phyloP scores from a whole-genome alignment of 2,113 vertebrate species.

The Macheiramphus alcinus region DNA sequence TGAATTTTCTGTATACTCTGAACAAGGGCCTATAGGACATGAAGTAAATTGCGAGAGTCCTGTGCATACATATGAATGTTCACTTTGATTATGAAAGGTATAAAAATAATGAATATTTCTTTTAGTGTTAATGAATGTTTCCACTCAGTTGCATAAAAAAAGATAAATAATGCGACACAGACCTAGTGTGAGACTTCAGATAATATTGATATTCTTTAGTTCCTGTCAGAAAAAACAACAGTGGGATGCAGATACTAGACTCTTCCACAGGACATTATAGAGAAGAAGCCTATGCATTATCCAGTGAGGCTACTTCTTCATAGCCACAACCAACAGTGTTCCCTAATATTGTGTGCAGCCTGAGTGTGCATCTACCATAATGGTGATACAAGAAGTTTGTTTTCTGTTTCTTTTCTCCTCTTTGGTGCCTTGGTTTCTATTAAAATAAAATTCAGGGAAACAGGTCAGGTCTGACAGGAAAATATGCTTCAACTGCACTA shows the following conservation, averaged over 20 bases:
- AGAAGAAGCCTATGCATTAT: not conserved
- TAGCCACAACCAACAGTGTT: not conserved
- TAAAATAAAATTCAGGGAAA: not conserved
- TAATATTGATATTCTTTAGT: not conserved
- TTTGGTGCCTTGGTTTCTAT: not conserved
- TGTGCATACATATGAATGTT: not conserved
- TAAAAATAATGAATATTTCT: not conserved
- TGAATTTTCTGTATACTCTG: not conserved
- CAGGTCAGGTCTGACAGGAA: not conserved
- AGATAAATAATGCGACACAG: not conserved
- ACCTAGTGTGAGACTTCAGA: not conserved
- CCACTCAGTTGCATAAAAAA: not conserved
- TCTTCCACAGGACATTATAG: not conserved
- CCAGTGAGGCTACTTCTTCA: not conserved
- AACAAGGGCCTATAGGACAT: not conserved
- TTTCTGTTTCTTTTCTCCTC: not conserved
- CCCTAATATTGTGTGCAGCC: not conserved
- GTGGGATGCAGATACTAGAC: not conserved
- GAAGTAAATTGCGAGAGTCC: not conserved
- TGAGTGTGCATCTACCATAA: not conserved
- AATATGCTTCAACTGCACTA: not conserved
- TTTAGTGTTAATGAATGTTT: not conserved
- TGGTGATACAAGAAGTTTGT: not conserved
- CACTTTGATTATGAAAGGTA: not conserved
- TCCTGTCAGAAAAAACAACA: not conserved